A percentile compares a stretch with the other conserved stretches of the same genome.
Evolutionary conservation across 1,140 invertebrate genomes (phyloP).

Genomic region (Mercenaria mercenaria): DNA sequence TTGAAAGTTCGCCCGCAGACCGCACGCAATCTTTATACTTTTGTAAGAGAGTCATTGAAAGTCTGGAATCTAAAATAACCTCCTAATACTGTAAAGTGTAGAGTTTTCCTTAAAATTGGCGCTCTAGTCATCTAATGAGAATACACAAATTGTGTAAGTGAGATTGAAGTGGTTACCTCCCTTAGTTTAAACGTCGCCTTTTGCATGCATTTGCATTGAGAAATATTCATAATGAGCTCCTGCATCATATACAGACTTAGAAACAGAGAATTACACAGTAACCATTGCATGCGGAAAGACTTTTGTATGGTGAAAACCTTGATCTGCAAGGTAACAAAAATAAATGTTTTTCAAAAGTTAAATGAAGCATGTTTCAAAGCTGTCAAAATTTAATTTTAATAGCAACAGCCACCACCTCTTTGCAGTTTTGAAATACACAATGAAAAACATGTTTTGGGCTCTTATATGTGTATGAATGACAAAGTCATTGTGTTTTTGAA

Average conservation of each 20-base stretch:
- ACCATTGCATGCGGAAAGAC: not conserved
- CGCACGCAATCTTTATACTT: too few relatives aligned
- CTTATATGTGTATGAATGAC: not conserved
- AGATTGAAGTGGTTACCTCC: too few relatives aligned
- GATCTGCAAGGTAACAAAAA: not conserved
- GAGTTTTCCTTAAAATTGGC: too few relatives aligned
- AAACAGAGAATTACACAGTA: not conserved
- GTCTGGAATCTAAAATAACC: too few relatives aligned
- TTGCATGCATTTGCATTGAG: not conserved
- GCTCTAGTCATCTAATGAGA: too few relatives aligned
- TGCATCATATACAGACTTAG: not conserved
- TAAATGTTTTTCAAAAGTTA: not conserved
- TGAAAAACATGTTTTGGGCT: not conserved
- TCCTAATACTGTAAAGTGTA: too few relatives aligned
- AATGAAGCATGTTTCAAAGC: not conserved
- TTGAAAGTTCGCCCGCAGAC: too few relatives aligned
- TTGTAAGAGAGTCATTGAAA: too few relatives aligned
- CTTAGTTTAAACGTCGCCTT: not conserved
- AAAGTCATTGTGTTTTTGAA: not conserved
- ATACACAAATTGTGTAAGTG: too few relatives aligned
- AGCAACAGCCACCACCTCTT: too few relatives aligned
- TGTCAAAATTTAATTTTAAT: not conserved
- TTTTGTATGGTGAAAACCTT: conserved; percentile 30
- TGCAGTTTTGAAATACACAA: too few relatives aligned
- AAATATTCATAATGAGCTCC: not conserved